phyloP scores from a whole-genome alignment of 2,797 vertebrate species.

The Hozukius guyotensis region DNA sequence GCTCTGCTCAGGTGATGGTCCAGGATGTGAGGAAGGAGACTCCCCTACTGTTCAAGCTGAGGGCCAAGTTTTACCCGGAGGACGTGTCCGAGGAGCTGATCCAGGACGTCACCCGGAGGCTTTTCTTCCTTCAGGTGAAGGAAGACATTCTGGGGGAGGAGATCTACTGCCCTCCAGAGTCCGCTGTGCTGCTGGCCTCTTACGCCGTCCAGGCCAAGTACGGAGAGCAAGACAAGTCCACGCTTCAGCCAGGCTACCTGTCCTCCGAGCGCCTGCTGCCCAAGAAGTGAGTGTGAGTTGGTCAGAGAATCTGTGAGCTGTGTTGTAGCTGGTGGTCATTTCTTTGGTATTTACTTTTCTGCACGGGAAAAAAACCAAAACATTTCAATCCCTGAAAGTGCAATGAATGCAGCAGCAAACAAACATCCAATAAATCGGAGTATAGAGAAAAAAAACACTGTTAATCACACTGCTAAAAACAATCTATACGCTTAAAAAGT shows the following conservation, averaged over 20 bases:
- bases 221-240: slow-evolving; percentile 86
- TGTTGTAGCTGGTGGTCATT: background rate
- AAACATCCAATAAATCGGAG: too few species aligned
- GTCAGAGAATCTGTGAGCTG: background rate
- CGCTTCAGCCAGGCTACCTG: slow-evolving; percentile 88
- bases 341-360: background rate
- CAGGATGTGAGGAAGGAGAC: slow-evolving; percentile 93
- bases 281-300: slow-evolving; percentile 84
- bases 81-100: slow-evolving; percentile 95
- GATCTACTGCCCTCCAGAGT: slow-evolving; percentile 95
- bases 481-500: too few species aligned
- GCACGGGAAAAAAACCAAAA: background rate
- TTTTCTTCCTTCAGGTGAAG: slow-evolving; percentile 96
- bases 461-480: background rate
- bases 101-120: slow-evolving; percentile 95
- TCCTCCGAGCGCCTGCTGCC: slow-evolving; percentile 89
- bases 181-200: slow-evolving; percentile 94
- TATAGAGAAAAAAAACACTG: background rate
- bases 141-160: slow-evolving; percentile 90
- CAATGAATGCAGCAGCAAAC: too few species aligned
- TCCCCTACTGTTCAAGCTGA: slow-evolving; percentile 93
- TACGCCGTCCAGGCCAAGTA: slow-evolving; percentile 95
- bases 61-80: slow-evolving; percentile 93
- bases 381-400: background rate
- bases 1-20: slow-evolving; percentile 85